These are phyloP conservation scores for Cotesia vestalis DNA, from an alignment of 1,140 invertebrate species.

Conservation along the genomic window DNA sequence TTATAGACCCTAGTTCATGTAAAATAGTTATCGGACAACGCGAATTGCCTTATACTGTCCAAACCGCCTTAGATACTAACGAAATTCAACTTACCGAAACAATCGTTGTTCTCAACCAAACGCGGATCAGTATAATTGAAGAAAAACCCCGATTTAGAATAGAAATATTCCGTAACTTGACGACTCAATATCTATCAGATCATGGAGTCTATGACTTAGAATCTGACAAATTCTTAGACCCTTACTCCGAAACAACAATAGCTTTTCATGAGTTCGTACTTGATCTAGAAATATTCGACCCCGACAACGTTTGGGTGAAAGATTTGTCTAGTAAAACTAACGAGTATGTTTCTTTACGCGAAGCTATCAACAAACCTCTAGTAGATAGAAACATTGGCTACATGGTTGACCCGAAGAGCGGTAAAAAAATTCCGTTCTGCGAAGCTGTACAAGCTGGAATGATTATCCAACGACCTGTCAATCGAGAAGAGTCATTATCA, in stretches of 20 bases:
- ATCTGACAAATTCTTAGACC: constrained; percentile 80
- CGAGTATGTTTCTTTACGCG: constrained; percentile 75
- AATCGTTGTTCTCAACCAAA: constrained; percentile 70
- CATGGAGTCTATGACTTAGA: constrained; percentile 79
- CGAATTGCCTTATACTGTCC: constrained; percentile 69
- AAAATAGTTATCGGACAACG: constrained; percentile 69
- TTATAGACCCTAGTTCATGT: constrained; percentile 80
- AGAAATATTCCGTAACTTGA: constrained; percentile 68
- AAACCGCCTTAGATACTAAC: constrained; percentile 71
- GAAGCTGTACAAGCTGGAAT: constrained; percentile 80
- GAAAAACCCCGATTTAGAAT: constrained; percentile 54
- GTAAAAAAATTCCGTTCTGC: constrained; percentile 83
- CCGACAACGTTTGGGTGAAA: constrained; percentile 79
- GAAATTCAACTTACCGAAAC: constrained; percentile 74
- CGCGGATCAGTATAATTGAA: constrained; percentile 59
- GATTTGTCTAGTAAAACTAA: constrained; percentile 75
- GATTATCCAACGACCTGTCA: constrained; percentile 68
- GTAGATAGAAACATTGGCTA: constrained; percentile 81
- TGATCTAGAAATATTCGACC: constrained; percentile 77
- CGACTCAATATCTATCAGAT: constrained; percentile 73
- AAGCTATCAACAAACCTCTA: constrained; percentile 77
- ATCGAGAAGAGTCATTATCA: constrained; percentile 54
- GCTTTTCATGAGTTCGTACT: constrained; percentile 83
- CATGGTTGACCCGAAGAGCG: constrained; percentile 84
- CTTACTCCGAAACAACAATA: constrained; percentile 76